Evolutionary conservation across 2,888 invertebrate genomes (phyloP).

Genomic region (Catocala sponsa): DNA sequence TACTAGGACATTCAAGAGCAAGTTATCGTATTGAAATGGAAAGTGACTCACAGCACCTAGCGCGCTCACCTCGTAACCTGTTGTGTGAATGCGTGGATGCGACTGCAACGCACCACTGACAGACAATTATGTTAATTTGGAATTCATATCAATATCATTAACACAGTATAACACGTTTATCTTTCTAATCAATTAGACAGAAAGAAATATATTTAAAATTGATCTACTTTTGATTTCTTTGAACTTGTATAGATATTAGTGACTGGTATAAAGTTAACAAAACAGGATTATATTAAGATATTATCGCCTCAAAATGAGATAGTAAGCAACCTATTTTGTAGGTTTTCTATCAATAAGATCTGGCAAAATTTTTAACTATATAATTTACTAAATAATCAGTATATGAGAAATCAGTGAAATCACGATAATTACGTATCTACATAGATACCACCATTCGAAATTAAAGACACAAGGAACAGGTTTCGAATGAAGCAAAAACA

Average conservation of each 20-base stretch:
- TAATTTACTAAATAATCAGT: too few species aligned
- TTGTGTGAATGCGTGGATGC: conserved; percentile 2
- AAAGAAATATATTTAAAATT: background rate
- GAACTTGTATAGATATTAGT: background rate
- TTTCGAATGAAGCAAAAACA: too few species aligned
- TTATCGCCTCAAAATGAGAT: too few species aligned
- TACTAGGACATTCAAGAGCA: conserved; percentile 46
- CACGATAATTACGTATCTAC: too few species aligned
- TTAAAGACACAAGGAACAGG: too few species aligned
- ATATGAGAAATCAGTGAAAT: too few species aligned
- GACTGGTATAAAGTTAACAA: too few species aligned
- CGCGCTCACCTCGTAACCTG: conserved; percentile 8
- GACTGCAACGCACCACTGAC: background rate
- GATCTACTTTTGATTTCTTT: background rate
- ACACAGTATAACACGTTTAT: conserved; percentile 6
- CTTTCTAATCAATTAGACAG: background rate
- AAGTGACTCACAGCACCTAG: conserved; percentile 56
- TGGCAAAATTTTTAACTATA: too few species aligned
- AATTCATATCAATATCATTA: conserved; percentile 12
- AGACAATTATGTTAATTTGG: background rate
- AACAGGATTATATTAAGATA: too few species aligned
- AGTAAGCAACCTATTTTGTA: too few species aligned
- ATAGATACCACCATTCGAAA: too few species aligned
- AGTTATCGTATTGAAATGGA: conserved; percentile 65
- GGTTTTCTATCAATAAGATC: too few species aligned